phyloP scores from a whole-genome alignment of 2,888 invertebrate species.

The Pediacus dermestoides region DNA sequence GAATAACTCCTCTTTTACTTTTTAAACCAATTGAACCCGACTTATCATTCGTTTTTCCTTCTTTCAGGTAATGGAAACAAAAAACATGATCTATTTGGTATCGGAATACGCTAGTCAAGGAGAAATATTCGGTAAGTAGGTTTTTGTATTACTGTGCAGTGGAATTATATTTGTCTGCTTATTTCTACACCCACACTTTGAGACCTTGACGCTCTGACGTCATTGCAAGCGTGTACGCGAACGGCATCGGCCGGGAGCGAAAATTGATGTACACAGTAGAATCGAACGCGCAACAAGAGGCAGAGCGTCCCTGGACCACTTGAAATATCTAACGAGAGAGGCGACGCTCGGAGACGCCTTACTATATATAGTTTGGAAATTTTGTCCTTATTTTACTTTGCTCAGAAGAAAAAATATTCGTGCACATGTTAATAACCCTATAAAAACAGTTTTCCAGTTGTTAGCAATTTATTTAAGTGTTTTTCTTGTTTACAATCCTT shows the following conservation, averaged over 20 bases:
- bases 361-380: too few species aligned
- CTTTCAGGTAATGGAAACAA: slow-evolving; percentile 94
- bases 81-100: slow-evolving; percentile 96
- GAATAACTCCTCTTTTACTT: too few species aligned
- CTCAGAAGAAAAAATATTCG: too few species aligned
- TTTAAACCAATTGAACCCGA: too few species aligned
- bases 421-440: too few species aligned
- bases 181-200: slow-evolving; percentile 25
- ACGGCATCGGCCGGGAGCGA: slow-evolving; percentile 47
- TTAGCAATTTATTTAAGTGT: too few species aligned
- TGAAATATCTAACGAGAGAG: slow-evolving; percentile 7
- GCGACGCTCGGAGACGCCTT: too few species aligned
- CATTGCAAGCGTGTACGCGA: slow-evolving; percentile 39
- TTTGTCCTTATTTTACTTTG: too few species aligned
- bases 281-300: slow-evolving; percentile 32
- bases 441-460: too few species aligned
- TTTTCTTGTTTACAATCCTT: too few species aligned
- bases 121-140: slow-evolving; percentile 89
- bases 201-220: slow-evolving; percentile 42
- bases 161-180: too few species aligned
- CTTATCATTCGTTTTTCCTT: neutral
- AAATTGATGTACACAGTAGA: slow-evolving; percentile 18
- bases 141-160: slow-evolving; percentile 9
- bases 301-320: slow-evolving; percentile 24
- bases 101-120: slow-evolving; percentile 97